Evolutionary conservation across 2,797 vertebrate species (phyloP), one percentile per base, ranked within the genome.

Genomic region (Neopelma chrysocephalum): DNA sequence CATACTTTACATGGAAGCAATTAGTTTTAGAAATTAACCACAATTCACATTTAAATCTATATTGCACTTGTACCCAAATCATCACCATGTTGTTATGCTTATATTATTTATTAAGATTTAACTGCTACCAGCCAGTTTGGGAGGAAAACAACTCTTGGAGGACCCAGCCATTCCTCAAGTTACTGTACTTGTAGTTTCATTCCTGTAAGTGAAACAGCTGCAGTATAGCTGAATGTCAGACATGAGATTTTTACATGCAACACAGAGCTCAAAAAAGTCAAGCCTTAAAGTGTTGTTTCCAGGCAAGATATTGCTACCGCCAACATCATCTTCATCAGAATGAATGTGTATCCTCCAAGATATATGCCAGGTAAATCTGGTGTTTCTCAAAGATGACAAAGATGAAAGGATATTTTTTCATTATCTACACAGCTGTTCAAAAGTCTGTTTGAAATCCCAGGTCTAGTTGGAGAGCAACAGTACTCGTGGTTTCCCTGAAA

Each of bases 381-480:
- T 98, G 96, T 78, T 98, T 99, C 70, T 98, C 98, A 96, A 98
- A 99, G 89, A 98, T 87, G 11, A 99, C 98, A 89, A 98, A 99
- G 84, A 98, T 96, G 29, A 98, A 97, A 19, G 98, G 98, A 82
- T 97, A 61, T 19, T 72, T 51, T 81, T 75, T 38, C 20, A 0
- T 17, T 19, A 65, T 98, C 94, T 61, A 98, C 98, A 21, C 97
- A 98, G 69, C 98, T 99, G 85, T 98, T 97, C 8, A 97, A 98
- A 73, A 97, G 79, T 19, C 75, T 50, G 4, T 45, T 83, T 50
- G 36, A 62, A 68, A 62, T 79, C 19, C 61, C 75, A 76, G 31
- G 32, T 94, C 97, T 98, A 9, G 96, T 75, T 12, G 98, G 98
- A 54, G 98, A 97, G 3, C 96, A 94, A 48, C 92, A 73, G 61